A percentile compares a stretch with the other conserved stretches of the same genome.
Conservation (phyloP, 2,888 invertebrate genomes). For the Creontiades dilutus region DNA sequence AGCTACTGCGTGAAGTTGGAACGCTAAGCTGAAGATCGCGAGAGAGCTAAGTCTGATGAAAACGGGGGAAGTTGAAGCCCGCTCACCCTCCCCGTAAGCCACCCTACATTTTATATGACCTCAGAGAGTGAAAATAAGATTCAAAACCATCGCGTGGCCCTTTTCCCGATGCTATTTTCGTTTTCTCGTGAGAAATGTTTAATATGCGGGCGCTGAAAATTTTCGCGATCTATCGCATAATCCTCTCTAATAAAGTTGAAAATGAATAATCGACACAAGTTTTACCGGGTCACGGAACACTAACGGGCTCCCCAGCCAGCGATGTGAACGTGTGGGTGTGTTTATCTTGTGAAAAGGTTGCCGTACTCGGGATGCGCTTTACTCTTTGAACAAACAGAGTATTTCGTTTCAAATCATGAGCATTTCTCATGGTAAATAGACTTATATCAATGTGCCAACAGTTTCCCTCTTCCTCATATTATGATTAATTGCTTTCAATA, state of each 20-base stretch:
- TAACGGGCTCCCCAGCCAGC: background rate
- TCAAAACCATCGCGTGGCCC: slow-evolving; percentile 32
- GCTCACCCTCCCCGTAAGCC: background rate
- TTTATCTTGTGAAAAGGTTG: background rate
- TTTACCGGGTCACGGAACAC: slow-evolving; percentile 25
- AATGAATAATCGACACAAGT: slow-evolving; percentile 42
- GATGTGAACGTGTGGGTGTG: slow-evolving; percentile 2
- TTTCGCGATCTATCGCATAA: slow-evolving; percentile 32
- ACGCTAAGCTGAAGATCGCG: slow-evolving; percentile 22
- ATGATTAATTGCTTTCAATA: too few relatives aligned
- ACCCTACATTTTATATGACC: slow-evolving; percentile 42
- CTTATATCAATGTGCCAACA: too few relatives aligned
- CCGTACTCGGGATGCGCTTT: background rate
- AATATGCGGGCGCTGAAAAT: slow-evolving; percentile 32
- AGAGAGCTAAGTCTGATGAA: slow-evolving; percentile 27
- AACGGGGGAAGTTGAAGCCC: slow-evolving; percentile 19
- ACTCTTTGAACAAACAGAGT: background rate
- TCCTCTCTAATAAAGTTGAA: slow-evolving; percentile 42
- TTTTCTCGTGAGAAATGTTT: slow-evolving; percentile 42
- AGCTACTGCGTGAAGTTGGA: slow-evolving; percentile 13
- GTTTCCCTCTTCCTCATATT: too few relatives aligned
- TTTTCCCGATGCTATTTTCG: background rate
- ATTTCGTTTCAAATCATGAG: background rate
- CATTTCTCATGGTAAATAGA: too few relatives aligned
- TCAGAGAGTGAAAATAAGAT: slow-evolving; percentile 38